These are phyloP conservation scores for Holothuria glaberrima DNA, from an alignment of 35 echinoderm and acorn worm genomes.

Conservation along the genomic window DNA sequence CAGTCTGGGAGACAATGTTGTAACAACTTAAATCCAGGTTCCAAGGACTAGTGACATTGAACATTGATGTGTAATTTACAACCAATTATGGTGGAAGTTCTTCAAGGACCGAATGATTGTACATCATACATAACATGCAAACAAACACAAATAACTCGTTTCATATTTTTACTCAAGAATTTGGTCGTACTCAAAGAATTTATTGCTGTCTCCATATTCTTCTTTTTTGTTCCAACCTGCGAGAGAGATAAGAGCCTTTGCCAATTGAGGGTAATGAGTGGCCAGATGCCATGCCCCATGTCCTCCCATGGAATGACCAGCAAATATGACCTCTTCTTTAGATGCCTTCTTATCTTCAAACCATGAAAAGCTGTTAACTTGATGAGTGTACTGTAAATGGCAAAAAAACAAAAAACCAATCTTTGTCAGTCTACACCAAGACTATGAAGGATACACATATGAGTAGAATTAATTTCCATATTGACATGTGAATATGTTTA, in stretches of 20 bases:
- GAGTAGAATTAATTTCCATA: no score
- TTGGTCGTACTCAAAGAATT: constrained; percentile 76
- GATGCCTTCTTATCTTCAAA: constrained; percentile 63
- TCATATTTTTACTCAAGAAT: no score
- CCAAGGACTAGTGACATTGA: no score
- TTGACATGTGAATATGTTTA: no score
- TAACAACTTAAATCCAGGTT: no score
- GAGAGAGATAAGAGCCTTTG: constrained; percentile 84
- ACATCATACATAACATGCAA: no score
- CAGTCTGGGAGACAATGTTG: no score
- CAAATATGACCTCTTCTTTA: constrained; percentile 79
- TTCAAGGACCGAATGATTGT: background rate
- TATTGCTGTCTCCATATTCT: constrained; percentile 97
- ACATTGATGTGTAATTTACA: no score
- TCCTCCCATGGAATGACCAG: constrained; percentile 99
- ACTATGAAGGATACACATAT: no score
- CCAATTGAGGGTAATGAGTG: constrained; percentile 91
- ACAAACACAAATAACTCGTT: background rate
- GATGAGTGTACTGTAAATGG: background rate
- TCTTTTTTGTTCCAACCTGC: constrained; percentile 99
- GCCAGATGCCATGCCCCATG: constrained; percentile 98
- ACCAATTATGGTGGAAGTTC: no score
- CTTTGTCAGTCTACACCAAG: background rate
- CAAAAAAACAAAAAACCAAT: background rate
- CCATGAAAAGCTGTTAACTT: background rate